Evolutionary conservation across 2,888 invertebrate genomes (phyloP).

Genomic region (Oscheius sp.): DNA sequence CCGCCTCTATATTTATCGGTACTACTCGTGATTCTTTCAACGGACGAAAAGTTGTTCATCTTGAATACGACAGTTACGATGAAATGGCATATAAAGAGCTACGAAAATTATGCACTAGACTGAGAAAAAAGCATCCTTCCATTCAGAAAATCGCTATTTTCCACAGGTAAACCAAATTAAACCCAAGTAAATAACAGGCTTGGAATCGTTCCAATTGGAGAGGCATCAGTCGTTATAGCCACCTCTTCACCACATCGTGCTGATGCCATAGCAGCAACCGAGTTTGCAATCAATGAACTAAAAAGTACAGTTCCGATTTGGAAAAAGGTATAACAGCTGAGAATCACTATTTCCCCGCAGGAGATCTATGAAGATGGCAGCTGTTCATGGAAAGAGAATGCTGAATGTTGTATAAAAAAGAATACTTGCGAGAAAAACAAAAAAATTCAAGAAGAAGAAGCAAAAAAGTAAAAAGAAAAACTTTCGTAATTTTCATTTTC

Average conservation of each 20-base stretch:
- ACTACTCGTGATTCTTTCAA: slow-evolving; percentile 60
- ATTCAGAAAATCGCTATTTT: slow-evolving; percentile 58
- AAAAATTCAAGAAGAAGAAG: too few relatives aligned
- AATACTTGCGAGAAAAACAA: too few relatives aligned
- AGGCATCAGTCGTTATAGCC: slow-evolving; percentile 64
- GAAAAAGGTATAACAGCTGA: slow-evolving; percentile 54
- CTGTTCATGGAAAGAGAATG: slow-evolving; percentile 34
- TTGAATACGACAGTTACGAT: slow-evolving; percentile 66
- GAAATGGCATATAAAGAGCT: slow-evolving; percentile 66
- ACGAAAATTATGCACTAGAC: slow-evolving; percentile 42
- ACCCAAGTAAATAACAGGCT: slow-evolving; percentile 21
- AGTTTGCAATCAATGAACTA: slow-evolving; percentile 59
- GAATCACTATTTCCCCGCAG: not conserved
- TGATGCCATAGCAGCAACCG: slow-evolving; percentile 63
- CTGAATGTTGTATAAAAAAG: slow-evolving; percentile 22
- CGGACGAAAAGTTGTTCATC: slow-evolving; percentile 49
- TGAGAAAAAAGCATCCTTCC: slow-evolving; percentile 42
- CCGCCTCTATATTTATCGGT: slow-evolving; percentile 63
- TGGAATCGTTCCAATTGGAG: slow-evolving; percentile 58
- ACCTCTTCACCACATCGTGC: slow-evolving; percentile 63
- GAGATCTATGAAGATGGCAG: slow-evolving; percentile 33
- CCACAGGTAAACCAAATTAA: slow-evolving; percentile 43
- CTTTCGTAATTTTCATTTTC: too few relatives aligned
- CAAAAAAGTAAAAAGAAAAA: too few relatives aligned
- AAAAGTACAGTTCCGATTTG: slow-evolving; percentile 65